phyloP scores from a whole-genome alignment of 2,888 invertebrate genomes.

The Pristionchus japonicus region DNA sequence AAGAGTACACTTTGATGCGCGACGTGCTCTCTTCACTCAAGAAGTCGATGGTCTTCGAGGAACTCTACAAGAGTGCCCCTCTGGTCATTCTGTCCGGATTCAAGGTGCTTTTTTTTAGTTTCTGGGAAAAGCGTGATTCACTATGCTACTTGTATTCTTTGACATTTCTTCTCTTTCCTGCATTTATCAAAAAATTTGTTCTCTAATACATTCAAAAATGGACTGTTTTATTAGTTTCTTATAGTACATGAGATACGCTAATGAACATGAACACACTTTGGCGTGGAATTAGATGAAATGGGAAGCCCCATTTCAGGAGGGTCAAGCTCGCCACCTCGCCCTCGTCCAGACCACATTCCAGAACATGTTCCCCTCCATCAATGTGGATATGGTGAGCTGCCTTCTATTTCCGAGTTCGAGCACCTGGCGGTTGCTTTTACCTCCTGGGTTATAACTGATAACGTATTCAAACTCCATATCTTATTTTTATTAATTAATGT shows the following conservation, averaged over 20 bases:
- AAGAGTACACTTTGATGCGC: slow-evolving; percentile 86
- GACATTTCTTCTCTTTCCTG: too few species aligned
- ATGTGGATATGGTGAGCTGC: slow-evolving; percentile 88
- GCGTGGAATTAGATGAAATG: not conserved
- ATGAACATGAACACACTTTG: too few species aligned
- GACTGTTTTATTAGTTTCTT: too few species aligned
- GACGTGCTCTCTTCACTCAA: slow-evolving; percentile 90
- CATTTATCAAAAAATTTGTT: too few species aligned
- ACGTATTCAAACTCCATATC: too few species aligned
- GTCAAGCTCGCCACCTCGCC: slow-evolving; percentile 83
- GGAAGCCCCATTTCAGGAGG: not conserved
- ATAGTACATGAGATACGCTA: too few species aligned
- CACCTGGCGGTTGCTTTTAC: too few species aligned
- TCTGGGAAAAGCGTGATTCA: too few species aligned
- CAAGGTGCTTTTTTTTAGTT: slow-evolving; percentile 10
- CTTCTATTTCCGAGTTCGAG: too few species aligned
- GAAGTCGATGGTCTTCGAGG: slow-evolving; percentile 81
- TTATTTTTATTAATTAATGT: not conserved
- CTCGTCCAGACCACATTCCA: slow-evolving; percentile 96
- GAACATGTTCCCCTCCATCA: slow-evolving; percentile 97
- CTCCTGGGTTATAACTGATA: not conserved
- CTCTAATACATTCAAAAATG: too few species aligned
- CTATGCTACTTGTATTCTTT: too few species aligned
- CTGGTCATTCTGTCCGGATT: slow-evolving; percentile 83
- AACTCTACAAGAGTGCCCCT: slow-evolving; percentile 89